These are phyloP conservation scores for Euglossa dilemma DNA, from an alignment of 1,140 invertebrate species.

Conservation along the genomic window DNA sequence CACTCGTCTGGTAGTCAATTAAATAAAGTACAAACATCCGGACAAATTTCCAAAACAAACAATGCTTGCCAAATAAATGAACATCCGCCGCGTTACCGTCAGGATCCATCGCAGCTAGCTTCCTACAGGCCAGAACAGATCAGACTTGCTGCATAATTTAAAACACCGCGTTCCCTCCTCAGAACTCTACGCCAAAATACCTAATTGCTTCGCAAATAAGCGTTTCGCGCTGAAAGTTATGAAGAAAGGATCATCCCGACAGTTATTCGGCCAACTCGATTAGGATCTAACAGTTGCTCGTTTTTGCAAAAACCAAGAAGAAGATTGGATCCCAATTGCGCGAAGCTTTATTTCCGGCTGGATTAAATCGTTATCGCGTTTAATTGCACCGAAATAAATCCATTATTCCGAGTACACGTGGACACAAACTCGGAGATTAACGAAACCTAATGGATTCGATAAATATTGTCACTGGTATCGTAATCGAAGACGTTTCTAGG, in stretches of 20 bases:
- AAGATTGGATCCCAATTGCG: conserved; percentile 38
- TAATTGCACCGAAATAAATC: conserved; percentile 19
- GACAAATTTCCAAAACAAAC: too few species aligned
- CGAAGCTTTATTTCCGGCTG: conserved; percentile 11
- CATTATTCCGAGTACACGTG: background rate
- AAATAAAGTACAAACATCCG: background rate
- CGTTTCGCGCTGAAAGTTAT: background rate
- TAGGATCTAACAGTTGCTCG: background rate
- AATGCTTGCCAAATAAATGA: background rate
- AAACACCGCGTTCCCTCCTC: too few species aligned
- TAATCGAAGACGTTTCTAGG: too few species aligned
- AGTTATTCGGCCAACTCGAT: background rate
- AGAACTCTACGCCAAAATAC: background rate
- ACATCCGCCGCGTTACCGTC: background rate
- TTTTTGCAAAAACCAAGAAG: background rate
- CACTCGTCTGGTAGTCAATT: background rate
- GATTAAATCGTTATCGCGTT: conserved; percentile 19
- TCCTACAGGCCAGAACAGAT: background rate
- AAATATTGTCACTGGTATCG: background rate
- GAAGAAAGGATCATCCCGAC: background rate
- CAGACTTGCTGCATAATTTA: too few species aligned
- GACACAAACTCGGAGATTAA: too few species aligned
- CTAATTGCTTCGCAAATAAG: background rate
- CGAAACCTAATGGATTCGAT: background rate
- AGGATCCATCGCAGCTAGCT: background rate